Evolutionary conservation across 2,113 vertebrate genomes (phyloP), one percentile per base, ranked within the genome.

Genomic region (Miniopterus natalensis): DNA sequence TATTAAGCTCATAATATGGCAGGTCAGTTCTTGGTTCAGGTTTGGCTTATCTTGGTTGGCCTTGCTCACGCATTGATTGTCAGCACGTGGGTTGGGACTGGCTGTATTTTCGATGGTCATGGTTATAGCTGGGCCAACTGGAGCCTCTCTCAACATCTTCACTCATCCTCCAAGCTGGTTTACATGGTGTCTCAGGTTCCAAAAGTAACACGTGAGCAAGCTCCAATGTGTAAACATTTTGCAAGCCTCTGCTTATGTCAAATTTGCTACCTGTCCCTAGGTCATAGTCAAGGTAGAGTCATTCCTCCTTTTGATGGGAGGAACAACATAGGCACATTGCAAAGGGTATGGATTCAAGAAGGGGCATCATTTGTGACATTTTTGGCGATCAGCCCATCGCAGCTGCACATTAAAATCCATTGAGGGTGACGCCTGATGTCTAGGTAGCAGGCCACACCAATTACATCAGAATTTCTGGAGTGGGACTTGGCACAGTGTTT

Each of bases 141-240:
- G 36, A 27, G 31, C 10, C 17, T 90, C 14, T 95, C 42, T 92
- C 20, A 14, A 31, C 5, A 14, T 25, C 7, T 18, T 40, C 17
- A 61, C 7, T 90, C 8, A 45, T 61, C 31, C 70, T 91, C 66
- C 47, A 27, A 18, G n/a, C 40, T 91, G 42, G 9, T 71, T 84
- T 84, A 36, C 47, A 68, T 20, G 13, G 15, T 29, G 7, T 66
- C 23, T 74, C 18, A 25, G 18, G 23, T 59, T 91, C 47, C 47
- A 93, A 88, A 88, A 88, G 25, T 55, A 88, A 81, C 73, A 55
- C 42, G 78, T 61, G 6, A 93, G 14, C 11, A 81, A 88, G 1
- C 11, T 53, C 53, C 42, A 66, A 49, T 61, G 68, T 18, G 20
- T 47, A 20, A 73, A 10, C 53, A 25, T 55, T 53, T 85, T 63